Evolutionary conservation across 2,797 vertebrate species (phyloP).

Genomic region (Brachyalestes nurse): DNA sequence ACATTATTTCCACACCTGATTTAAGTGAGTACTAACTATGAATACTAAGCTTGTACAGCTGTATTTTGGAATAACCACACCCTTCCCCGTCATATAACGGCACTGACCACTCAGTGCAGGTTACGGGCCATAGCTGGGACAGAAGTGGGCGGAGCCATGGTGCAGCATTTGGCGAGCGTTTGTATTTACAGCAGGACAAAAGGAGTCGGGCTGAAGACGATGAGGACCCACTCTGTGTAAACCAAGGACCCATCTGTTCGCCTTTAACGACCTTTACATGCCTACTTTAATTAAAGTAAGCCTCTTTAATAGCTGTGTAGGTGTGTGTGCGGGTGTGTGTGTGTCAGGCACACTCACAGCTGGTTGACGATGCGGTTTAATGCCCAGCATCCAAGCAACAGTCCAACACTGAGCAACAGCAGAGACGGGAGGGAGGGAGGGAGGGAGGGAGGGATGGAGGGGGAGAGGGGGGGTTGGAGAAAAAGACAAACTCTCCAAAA

Average conservation of each 20-base stretch:
- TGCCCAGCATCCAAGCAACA: constrained; percentile 39
- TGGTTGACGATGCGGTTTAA: constrained; percentile 51
- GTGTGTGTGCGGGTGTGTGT: constrained; percentile 41
- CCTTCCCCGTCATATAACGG: background rate
- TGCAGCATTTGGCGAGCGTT: background rate
- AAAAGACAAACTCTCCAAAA: constrained; percentile 43
- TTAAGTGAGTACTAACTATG: too few species aligned
- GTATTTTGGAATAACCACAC: background rate
- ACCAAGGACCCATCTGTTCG: constrained; percentile 75
- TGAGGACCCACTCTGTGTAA: constrained; percentile 60
- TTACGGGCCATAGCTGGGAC: background rate
- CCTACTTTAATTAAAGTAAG: constrained; percentile 73
- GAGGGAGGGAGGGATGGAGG: background rate
- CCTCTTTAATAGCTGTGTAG: constrained; percentile 55
- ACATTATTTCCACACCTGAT: background rate
- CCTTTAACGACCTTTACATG: constrained; percentile 74
- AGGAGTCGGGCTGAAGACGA: constrained; percentile 64
- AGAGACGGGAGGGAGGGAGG: constrained; percentile 1
- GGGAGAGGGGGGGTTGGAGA: background rate
- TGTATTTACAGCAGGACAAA: constrained; percentile 54
- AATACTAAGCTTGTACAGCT: background rate
- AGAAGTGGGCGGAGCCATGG: background rate
- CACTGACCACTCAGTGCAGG: too few species aligned
- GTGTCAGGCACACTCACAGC: constrained; percentile 40
- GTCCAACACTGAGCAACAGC: constrained; percentile 30